These are phyloP conservation scores for Girardinus metallicus DNA, from an alignment of 2,797 vertebrate species.

Conservation along the genomic window DNA sequence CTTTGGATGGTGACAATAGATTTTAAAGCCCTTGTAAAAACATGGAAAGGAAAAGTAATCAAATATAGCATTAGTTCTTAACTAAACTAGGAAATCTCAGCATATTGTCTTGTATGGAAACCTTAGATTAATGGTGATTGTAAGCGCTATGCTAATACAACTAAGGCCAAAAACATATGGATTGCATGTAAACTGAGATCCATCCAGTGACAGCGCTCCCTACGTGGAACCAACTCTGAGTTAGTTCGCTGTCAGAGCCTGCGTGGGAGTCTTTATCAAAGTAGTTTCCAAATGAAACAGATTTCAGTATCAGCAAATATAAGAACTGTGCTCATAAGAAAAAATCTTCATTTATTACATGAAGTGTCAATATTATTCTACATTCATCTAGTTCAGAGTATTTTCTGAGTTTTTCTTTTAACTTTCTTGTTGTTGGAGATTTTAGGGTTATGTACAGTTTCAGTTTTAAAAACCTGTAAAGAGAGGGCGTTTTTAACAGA, in stretches of 20 bases:
- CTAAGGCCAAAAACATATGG: slow-evolving; percentile 25
- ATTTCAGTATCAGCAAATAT: slow-evolving; percentile 66
- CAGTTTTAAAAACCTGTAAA: neutral
- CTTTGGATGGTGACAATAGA: neutral
- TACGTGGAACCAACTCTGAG: slow-evolving; percentile 51
- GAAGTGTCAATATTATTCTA: slow-evolving; percentile 44
- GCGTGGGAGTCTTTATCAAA: slow-evolving; percentile 72
- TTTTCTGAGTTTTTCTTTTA: slow-evolving; percentile 10
- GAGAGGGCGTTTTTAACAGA: neutral
- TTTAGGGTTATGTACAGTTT: neutral
- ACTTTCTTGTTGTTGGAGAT: slow-evolving; percentile 6
- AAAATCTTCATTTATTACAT: slow-evolving; percentile 56
- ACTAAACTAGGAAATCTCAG: neutral
- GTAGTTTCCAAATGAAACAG: slow-evolving; percentile 75
- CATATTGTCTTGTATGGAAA: slow-evolving; percentile 7
- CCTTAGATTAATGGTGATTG: slow-evolving; percentile 22
- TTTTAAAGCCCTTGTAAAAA: neutral
- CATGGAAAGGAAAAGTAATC: neutral
- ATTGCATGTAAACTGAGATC: slow-evolving; percentile 51
- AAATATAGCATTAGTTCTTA: neutral
- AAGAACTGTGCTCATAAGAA: slow-evolving; percentile 31
- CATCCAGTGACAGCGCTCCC: slow-evolving; percentile 38
- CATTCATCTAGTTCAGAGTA: slow-evolving; percentile 38
- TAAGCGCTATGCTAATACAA: slow-evolving; percentile 8
- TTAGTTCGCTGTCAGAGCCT: slow-evolving; percentile 44